These are phyloP conservation scores for Isotomurus palustris DNA, from an alignment of 2,888 invertebrate species.

Conservation along the genomic window DNA sequence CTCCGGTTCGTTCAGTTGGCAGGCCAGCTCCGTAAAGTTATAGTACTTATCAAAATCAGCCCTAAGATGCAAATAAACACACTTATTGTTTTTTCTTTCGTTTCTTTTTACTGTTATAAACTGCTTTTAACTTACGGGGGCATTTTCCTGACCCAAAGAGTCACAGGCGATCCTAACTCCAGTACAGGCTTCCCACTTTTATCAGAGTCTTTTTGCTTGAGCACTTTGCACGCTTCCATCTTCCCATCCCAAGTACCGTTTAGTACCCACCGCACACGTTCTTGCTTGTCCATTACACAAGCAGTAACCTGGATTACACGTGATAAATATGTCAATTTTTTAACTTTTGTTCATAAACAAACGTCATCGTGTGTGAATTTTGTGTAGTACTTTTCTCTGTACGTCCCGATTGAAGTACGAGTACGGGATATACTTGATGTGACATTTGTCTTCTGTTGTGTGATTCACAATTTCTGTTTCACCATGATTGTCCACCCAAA, in stretches of 20 bases:
- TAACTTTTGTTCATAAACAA: not conserved
- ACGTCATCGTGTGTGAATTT: not conserved
- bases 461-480: slow-evolving; percentile 97
- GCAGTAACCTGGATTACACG: slow-evolving; percentile 63
- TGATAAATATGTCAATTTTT: not conserved
- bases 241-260: slow-evolving; percentile 92
- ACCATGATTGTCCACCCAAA: slow-evolving; percentile 99
- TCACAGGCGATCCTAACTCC: slow-evolving; percentile 79
- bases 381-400: slow-evolving; percentile 71
- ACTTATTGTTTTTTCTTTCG: not conserved
- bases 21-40: slow-evolving; percentile 89
- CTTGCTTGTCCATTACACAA: slow-evolving; percentile 58
- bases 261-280: slow-evolving; percentile 61
- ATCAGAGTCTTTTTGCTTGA: slow-evolving; percentile 61
- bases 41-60: slow-evolving; percentile 72
- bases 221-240: slow-evolving; percentile 90
- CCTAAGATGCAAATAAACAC: slow-evolving; percentile 49
- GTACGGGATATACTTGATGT: slow-evolving; percentile 95
- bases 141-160: slow-evolving; percentile 79
- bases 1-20: slow-evolving; percentile 94
- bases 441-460: slow-evolving; percentile 84
- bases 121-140: slow-evolving; percentile 61
- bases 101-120: not conserved
- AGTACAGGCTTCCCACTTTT: slow-evolving; percentile 74
- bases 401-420: slow-evolving; percentile 97